phyloP scores from a whole-genome alignment of 1,140 invertebrate genomes.

The Lasioglossum baleicum region DNA sequence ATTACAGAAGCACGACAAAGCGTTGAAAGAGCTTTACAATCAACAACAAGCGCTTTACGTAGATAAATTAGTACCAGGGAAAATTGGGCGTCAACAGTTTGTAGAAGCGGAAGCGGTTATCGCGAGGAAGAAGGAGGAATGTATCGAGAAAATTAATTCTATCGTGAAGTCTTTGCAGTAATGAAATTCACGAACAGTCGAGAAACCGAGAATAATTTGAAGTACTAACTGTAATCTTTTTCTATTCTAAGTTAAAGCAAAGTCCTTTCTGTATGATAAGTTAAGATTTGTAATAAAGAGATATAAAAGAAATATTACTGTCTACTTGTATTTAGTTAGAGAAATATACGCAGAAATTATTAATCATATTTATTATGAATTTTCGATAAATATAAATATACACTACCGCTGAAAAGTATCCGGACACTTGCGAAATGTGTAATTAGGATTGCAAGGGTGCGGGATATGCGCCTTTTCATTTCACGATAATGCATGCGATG shows the following conservation, averaged over 20 bases:
- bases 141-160: constrained; percentile 84
- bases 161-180: constrained; percentile 80
- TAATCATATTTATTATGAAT: background rate
- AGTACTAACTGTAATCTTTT: constrained; percentile 31
- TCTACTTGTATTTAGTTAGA: background rate
- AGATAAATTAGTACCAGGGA: constrained; percentile 85
- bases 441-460: no score
- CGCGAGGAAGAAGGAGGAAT: constrained; percentile 84
- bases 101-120: constrained; percentile 83
- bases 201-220: constrained; percentile 18
- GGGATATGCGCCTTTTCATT: no score
- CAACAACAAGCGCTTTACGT: constrained; percentile 81
- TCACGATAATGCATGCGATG: no score
- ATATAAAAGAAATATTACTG: constrained; percentile 3
- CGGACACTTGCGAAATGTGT: no score
- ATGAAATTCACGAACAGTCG: constrained; percentile 13
- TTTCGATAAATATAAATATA: background rate
- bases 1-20: constrained; percentile 83
- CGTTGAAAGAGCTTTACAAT: constrained; percentile 79
- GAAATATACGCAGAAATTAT: background rate
- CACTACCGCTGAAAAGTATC: no score
- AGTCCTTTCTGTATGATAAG: constrained; percentile 25
- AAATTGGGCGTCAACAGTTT: constrained; percentile 84
- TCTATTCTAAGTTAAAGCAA: constrained; percentile 24
- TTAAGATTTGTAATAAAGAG: constrained; percentile 59